phyloP scores from a whole-genome alignment of 2,797 vertebrate genomes.

The Harpagifer antarcticus region DNA sequence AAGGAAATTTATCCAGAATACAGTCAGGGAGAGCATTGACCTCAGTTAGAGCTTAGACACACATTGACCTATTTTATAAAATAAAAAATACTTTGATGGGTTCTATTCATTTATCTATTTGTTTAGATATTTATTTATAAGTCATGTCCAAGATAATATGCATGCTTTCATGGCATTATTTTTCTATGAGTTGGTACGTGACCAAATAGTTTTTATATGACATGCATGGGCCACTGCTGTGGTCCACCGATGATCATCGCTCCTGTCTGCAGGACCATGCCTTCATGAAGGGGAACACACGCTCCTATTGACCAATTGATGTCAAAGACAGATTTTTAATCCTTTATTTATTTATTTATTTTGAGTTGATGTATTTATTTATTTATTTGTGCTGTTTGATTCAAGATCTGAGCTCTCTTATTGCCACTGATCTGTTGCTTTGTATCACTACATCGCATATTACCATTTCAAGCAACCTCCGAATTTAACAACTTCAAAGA shows the following conservation, averaged over 20 bases:
- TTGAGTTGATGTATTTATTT: constrained; percentile 26
- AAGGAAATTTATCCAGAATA: constrained; percentile 97
- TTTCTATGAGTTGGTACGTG: constrained; percentile 86
- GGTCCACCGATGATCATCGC: constrained; percentile 78
- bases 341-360: constrained; percentile 66
- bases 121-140: constrained; percentile 90
- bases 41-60: constrained; percentile 93
- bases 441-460: constrained; percentile 31
- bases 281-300: constrained; percentile 72
- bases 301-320: constrained; percentile 81
- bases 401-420: constrained; percentile 81
- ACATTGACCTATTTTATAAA: constrained; percentile 92
- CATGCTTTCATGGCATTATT: constrained; percentile 86
- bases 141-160: constrained; percentile 80
- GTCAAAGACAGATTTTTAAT: constrained; percentile 77
- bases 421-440: constrained; percentile 53
- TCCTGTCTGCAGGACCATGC: constrained; percentile 79
- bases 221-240: constrained; percentile 74
- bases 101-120: constrained; percentile 90
- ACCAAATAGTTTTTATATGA: constrained; percentile 86
- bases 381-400: constrained; percentile 71
- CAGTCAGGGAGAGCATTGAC: constrained; percentile 95
- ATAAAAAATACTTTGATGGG: constrained; percentile 86
- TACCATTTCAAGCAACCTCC: constrained; percentile 27
- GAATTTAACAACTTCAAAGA: constrained; percentile 45